Conservation (phyloP, 2,888 invertebrate genomes). For the Chromoteleia sp. region DNA sequence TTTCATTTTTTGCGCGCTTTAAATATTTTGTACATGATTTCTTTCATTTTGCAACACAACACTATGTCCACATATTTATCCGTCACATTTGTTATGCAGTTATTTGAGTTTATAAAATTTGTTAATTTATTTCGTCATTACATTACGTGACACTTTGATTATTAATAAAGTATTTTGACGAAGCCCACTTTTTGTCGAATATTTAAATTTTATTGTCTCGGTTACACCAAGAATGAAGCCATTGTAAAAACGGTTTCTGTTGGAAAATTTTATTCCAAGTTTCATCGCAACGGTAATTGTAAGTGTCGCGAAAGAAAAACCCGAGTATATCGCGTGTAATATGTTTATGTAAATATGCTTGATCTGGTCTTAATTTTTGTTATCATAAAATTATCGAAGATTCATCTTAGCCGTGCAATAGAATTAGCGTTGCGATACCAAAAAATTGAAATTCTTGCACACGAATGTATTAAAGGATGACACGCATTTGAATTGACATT, state of each 20-base stretch:
- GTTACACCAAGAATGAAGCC: too few relatives aligned
- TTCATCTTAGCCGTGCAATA: too few relatives aligned
- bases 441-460: too few relatives aligned
- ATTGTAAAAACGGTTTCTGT: not conserved
- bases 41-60: constrained; percentile 16
- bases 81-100: constrained; percentile 21
- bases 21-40: constrained; percentile 43
- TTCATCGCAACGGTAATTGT: too few relatives aligned
- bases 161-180: not conserved
- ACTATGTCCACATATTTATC: not conserved
- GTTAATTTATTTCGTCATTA: constrained; percentile 17
- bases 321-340: too few relatives aligned
- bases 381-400: too few relatives aligned
- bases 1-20: constrained; percentile 36
- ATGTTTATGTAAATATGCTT: too few relatives aligned
- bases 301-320: too few relatives aligned
- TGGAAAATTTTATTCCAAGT: constrained; percentile 5
- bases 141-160: constrained; percentile 9
- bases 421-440: too few relatives aligned
- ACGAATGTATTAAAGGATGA: not conserved
- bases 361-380: too few relatives aligned
- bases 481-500: constrained; percentile 31
- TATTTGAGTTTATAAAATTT: constrained; percentile 22
- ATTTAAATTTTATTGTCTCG: constrained; percentile 9
- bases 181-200: not conserved